Evolutionary conservation across 2,888 invertebrate genomes (phyloP).

Genomic region (Parnassius apollo): DNA sequence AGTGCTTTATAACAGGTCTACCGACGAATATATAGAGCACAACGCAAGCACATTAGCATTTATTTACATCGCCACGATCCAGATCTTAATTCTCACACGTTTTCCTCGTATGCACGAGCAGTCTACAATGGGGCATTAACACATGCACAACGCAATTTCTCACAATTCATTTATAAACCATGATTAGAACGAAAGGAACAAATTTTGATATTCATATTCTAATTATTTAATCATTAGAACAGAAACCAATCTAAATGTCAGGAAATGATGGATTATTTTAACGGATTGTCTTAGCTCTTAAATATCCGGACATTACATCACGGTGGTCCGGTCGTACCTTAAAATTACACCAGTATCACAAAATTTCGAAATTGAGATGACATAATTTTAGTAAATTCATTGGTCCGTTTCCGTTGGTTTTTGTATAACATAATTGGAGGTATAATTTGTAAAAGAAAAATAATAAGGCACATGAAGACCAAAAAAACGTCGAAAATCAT

Average conservation of each 20-base stretch:
- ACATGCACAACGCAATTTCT: slow-evolving; percentile 42
- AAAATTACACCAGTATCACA: slow-evolving; percentile 35
- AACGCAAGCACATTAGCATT: slow-evolving; percentile 23
- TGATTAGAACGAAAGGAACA: slow-evolving; percentile 43
- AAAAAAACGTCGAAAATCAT: no score
- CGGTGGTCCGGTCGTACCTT: slow-evolving; percentile 45
- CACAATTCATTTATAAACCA: slow-evolving; percentile 56
- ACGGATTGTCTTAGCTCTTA: slow-evolving; percentile 39
- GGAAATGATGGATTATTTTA: slow-evolving; percentile 51
- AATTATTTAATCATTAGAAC: slow-evolving; percentile 62
- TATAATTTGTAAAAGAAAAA: neutral
- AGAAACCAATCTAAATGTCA: slow-evolving; percentile 31
- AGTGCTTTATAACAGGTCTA: neutral
- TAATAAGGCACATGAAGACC: neutral
- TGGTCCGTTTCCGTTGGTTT: slow-evolving; percentile 7
- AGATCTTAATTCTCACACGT: slow-evolving; percentile 35
- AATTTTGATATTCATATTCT: slow-evolving; percentile 41
- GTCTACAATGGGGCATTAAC: slow-evolving; percentile 33
- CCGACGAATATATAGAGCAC: slow-evolving; percentile 16
- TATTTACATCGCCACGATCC: slow-evolving; percentile 29
- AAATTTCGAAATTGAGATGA: slow-evolving; percentile 25
- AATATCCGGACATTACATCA: slow-evolving; percentile 57
- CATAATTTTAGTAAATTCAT: slow-evolving; percentile 23
- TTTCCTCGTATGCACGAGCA: slow-evolving; percentile 30
- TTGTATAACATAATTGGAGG: neutral